phyloP scores from a whole-genome alignment of 2,888 invertebrate genomes.

The Leucophora obtusa region DNA sequence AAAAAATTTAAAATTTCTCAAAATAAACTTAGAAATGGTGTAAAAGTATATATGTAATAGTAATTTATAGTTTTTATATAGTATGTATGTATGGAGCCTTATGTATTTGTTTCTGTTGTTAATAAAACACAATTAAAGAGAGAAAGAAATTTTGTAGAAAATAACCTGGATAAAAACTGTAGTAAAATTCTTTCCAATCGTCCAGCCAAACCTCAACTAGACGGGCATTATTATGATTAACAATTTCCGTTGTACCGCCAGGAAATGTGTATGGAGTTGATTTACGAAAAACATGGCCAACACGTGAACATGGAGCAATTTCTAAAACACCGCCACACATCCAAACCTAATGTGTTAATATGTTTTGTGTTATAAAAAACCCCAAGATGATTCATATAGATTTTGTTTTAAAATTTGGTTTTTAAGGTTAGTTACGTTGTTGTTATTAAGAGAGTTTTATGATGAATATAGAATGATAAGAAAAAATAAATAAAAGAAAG shows the following conservation, averaged over 20 bases:
- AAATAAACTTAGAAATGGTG: background rate
- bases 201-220: slow-evolving; percentile 99
- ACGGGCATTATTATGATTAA: slow-evolving; percentile 99
- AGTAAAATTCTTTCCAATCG: slow-evolving; percentile 99
- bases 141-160: slow-evolving; percentile 44
- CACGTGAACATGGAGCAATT: slow-evolving; percentile 96
- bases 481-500: slow-evolving; percentile 52
- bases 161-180: slow-evolving; percentile 98
- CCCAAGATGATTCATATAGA: slow-evolving; percentile 43
- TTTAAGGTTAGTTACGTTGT: slow-evolving; percentile 45
- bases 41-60: background rate
- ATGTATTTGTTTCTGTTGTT: slow-evolving; percentile 25
- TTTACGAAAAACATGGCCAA: slow-evolving; percentile 98
- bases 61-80: background rate
- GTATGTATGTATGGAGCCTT: slow-evolving; percentile 5
- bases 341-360: slow-evolving; percentile 86
- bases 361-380: slow-evolving; percentile 8
- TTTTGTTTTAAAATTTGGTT: slow-evolving; percentile 16
- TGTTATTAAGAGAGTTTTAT: slow-evolving; percentile 19
- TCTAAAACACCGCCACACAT: slow-evolving; percentile 97
- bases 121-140: slow-evolving; percentile 38
- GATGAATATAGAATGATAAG: slow-evolving; percentile 35
- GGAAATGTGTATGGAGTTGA: slow-evolving; percentile 99
- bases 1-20: no score
- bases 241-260: slow-evolving; percentile 96